Evolutionary conservation across 2,113 vertebrate species (phyloP), one percentile per base, ranked within the genome.

Genomic region (Ciconia stormi): DNA sequence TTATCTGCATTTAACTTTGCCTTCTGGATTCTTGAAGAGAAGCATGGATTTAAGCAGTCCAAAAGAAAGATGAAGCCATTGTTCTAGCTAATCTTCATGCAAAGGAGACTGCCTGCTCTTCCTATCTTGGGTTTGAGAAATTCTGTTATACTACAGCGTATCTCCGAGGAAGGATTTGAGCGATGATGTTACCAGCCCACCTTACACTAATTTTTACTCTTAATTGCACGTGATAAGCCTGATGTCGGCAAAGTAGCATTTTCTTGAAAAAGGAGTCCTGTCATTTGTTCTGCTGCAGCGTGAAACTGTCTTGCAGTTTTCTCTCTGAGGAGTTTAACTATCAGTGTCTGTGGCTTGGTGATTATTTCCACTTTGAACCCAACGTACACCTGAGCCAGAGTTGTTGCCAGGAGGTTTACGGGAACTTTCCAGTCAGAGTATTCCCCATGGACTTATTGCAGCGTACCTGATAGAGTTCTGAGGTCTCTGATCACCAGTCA

Each of bases 101-200:
- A 73, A 15, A 85, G 77, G 56, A 62, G 44, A 17, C 87, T 91
- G 79, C 25, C 67, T 90, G 78, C 79, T 92, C 55, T 93, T 82
- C 70, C 58, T 92, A 4, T 81, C 62, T 90, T 55, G 40, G 12
- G 16, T 61, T 63, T 70, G 90, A 83, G 90, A 88, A 88, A 90
- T 78, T 86, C 82, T 80, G 16, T 88, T 92, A 40, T 29, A 34
- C 50, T 62, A 20, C 66, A 93, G 66, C 22, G 1, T 80, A 50
- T 71, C 79, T 96, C 38, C 2, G 9, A 83, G 74, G 82, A 80
- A 38, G 50, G 71, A 86, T 92, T 94, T 95, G 66, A 92, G 50
- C 66, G 71, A 77, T 92, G 62, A 80, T 96, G 82, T 86, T 97
- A 92, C 82, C 66, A 86, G 55, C 62, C 85, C 76, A 82, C 58